Evolutionary conservation across 1,140 invertebrate genomes (phyloP).

Genomic region (Euwallacea fornicatus): DNA sequence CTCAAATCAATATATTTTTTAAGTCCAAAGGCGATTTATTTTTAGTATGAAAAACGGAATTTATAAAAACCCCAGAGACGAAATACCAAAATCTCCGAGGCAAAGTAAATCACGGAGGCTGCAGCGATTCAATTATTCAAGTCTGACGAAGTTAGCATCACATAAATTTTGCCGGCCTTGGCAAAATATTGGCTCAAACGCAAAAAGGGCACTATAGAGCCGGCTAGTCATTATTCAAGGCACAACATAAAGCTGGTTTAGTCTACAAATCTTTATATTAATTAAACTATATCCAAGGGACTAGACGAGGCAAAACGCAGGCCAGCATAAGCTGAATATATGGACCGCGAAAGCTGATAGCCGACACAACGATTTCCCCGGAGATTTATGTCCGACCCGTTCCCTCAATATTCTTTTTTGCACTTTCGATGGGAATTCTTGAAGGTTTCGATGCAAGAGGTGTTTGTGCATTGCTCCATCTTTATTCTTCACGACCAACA

Average conservation of each 20-base stretch:
- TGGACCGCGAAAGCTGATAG: conserved; percentile 23
- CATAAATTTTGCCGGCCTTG: too few relatives aligned
- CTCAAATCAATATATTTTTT: background rate
- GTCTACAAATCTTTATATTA: conserved; percentile 31
- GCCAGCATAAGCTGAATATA: conserved; percentile 23
- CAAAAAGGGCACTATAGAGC: background rate
- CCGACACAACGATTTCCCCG: conserved; percentile 21
- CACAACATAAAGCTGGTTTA: conserved; percentile 20
- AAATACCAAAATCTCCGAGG: too few relatives aligned
- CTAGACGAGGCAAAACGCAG: conserved; percentile 8
- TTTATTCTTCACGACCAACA: too few relatives aligned
- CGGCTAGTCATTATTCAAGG: background rate
- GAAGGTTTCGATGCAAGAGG: too few relatives aligned
- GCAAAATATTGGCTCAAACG: too few relatives aligned
- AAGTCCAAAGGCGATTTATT: background rate
- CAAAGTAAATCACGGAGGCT: too few relatives aligned
- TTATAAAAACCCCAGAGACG: background rate
- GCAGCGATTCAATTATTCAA: too few relatives aligned
- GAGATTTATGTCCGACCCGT: conserved; percentile 15
- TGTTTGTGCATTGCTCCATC: too few relatives aligned
- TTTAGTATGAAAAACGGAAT: background rate
- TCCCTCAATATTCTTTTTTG: background rate
- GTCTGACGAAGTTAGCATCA: too few relatives aligned
- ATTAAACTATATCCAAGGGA: conserved; percentile 21
- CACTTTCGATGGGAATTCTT: background rate